Evolutionary conservation across 1,140 invertebrate genomes (phyloP).

Genomic region (Drosophila lacertosa): DNA sequence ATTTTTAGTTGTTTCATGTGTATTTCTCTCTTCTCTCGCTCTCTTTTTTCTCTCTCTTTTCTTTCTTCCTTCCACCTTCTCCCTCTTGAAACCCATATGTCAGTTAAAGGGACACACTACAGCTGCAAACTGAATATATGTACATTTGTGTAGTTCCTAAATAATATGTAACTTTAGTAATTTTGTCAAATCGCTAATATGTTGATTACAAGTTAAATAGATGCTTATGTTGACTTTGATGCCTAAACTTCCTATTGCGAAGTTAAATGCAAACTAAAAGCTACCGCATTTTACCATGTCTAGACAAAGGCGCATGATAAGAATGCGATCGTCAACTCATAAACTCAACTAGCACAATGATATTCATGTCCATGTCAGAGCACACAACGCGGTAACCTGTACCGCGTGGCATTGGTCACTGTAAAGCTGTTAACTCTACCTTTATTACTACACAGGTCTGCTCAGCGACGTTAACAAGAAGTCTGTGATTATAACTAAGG

Average conservation of each 20-base stretch:
- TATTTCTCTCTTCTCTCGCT: not conserved
- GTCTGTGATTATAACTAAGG: constrained; percentile 1
- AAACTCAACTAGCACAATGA: constrained; percentile 9
- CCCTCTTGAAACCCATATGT: not conserved
- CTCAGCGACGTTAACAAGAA: not conserved
- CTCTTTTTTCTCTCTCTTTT: not conserved
- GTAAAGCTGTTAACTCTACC: constrained; percentile 65
- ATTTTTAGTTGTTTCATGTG: not conserved
- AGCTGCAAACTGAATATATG: constrained; percentile 7
- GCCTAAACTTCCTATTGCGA: too few species aligned
- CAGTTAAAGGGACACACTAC: constrained; percentile 11
- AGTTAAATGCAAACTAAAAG: too few species aligned
- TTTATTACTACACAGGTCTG: constrained; percentile 53
- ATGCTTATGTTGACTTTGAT: too few species aligned
- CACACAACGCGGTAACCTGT: constrained; percentile 32
- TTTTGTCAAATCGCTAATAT: not conserved
- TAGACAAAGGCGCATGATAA: too few species aligned
- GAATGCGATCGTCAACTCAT: constrained; percentile 9
- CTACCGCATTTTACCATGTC: too few species aligned
- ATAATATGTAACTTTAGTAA: not conserved
- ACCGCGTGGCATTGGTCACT: constrained; percentile 50
- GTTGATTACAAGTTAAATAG: not conserved
- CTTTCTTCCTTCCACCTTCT: not conserved
- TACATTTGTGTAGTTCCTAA: not conserved
- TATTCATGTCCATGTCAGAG: constrained; percentile 11